Evolutionary conservation across 1,140 invertebrate genomes (phyloP), one percentile per base, ranked within the genome.

Genomic region (Cotesia glomerata): DNA sequence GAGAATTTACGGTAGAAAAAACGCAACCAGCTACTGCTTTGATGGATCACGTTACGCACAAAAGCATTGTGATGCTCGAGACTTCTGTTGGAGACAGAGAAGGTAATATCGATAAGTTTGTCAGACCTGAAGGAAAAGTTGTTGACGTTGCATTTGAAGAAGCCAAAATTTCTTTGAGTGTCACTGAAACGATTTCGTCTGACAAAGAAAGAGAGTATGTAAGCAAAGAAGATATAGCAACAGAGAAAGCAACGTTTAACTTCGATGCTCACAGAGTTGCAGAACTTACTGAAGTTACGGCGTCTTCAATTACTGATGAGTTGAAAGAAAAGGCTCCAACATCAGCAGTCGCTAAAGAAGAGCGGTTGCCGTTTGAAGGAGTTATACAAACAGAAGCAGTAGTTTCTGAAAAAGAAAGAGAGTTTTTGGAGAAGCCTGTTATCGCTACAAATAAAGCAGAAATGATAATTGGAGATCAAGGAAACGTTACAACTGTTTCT

Each of bases 321-420:
- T 75, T 89, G 0, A 71, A 76, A 26, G 63, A 69, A 3, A 69
- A 82, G 78, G 9, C 36, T 13, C 79, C 83, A 7, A 54, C 75
- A 32, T 75, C 77, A 56, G 77, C 75, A 34, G 79, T 80, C 26
- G 89, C 88, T 4, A 85, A 75, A 71, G 76, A 88, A 66, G 79
- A 86, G 75, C 85, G 84, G 76, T 77, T 85, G 32, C 81, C 85
- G 39, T 87, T 88, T 32, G 88, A 90, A 79, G 85, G 88, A 74
- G 72, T 91, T 14, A 80, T 88, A 59, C 84, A 87, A 73, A 85
- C 82, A 8, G 86, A 90, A 81, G 81, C 85, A 32, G 72, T 88
- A 36, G 74, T 85, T 49, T 84, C 87, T 2, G 89, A 91, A 78
- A 86, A 86, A 66, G 90, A 90, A 82, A 81, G 80, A 54, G 74